Evolutionary conservation across 2,888 invertebrate species (phyloP), one percentile per base, ranked within the genome.

Genomic region (Tigriopus californicus): DNA sequence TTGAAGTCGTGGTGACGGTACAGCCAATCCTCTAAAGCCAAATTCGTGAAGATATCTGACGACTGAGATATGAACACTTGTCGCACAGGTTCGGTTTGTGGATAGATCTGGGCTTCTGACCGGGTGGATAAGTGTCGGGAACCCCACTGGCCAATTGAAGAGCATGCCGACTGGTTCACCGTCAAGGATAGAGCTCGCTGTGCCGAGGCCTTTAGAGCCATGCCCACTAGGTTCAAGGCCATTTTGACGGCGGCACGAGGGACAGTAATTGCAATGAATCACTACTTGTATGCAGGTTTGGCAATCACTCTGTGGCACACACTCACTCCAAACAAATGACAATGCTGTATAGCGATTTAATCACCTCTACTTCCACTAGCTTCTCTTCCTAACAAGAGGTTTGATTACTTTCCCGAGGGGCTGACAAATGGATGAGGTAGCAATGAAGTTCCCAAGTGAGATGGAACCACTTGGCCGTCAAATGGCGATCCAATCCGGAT

Each of bases 21-120:
- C 67, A 97, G 75, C 92, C 94, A 95, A 71, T 95, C 90, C 72
- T 98, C 97, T 61, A 97, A 72, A 3, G 97, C 95, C 67, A 97
- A 74, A 73, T 98, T 98, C 41, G 85, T 83, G 69, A 80, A 91
- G 64, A 98, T 83, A 70, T 94, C 85, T 62, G 80, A 80, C 1
- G 89, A 90, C 71, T 86, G 86, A 0, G 95, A 95, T 70, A 94
- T 85, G 67, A 87, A 87, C 48, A 92, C 88, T 1, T 86, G 85
- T 73, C 88, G 88, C 64, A 75, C 48, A 57, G 57, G 60, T n/a
- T 60, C 58, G 49, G 15, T 49, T 20, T 41, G 22, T 12, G 15
- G n/a, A 13, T 18, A 22, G 42, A 20, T 18, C 46, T 56, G 44
- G 20, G 41, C n/a, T 20, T 56, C 22, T 44, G 20, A 41, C 1